Percentiles rank a stretch among this genome's conserved stretches.
These are phyloP conservation scores for Sparus aurata DNA, from an alignment of 2,797 vertebrate genomes.

Conservation along the genomic window DNA sequence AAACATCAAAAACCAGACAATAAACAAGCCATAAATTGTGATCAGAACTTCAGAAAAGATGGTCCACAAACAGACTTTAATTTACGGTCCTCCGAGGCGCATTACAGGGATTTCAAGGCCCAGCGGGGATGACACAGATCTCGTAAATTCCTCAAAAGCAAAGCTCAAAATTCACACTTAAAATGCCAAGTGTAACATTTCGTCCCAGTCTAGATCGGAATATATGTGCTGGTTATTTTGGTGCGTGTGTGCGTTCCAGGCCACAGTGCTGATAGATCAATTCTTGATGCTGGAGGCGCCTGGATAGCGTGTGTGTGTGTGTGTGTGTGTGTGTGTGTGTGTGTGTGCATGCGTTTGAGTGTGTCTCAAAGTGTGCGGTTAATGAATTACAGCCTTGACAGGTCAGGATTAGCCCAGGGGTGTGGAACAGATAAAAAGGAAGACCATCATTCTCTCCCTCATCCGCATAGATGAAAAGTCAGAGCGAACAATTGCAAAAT, in stretches of 20 bases:
- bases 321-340: conserved; percentile 30
- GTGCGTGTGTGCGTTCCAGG: conserved; percentile 41
- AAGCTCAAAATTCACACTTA: conserved; percentile 26
- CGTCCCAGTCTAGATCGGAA: background rate
- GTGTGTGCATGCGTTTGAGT: conserved; percentile 20
- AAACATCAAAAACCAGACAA: background rate
- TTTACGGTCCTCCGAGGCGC: background rate
- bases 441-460: conserved; percentile 45
- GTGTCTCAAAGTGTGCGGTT: conserved; percentile 51
- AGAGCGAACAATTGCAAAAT: conserved; percentile 2
- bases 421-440: conserved; percentile 64
- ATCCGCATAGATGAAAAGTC: conserved; percentile 25
- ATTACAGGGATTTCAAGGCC: conserved; percentile 10
- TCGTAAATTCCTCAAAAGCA: conserved; percentile 31
- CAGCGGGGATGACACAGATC: conserved; percentile 1
- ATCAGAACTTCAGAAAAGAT: background rate
- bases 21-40: conserved; percentile 7
- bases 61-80: background rate
- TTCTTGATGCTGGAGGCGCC: conserved; percentile 51
- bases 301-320: conserved; percentile 21
- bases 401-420: conserved; percentile 64
- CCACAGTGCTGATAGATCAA: conserved; percentile 58
- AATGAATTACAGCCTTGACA: conserved; percentile 75
- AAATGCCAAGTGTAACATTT: conserved; percentile 8
- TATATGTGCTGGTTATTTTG: conserved; percentile 21